phyloP scores from a whole-genome alignment of 2,797 vertebrate genomes.

The Pseudotriccus pelzelni region DNA sequence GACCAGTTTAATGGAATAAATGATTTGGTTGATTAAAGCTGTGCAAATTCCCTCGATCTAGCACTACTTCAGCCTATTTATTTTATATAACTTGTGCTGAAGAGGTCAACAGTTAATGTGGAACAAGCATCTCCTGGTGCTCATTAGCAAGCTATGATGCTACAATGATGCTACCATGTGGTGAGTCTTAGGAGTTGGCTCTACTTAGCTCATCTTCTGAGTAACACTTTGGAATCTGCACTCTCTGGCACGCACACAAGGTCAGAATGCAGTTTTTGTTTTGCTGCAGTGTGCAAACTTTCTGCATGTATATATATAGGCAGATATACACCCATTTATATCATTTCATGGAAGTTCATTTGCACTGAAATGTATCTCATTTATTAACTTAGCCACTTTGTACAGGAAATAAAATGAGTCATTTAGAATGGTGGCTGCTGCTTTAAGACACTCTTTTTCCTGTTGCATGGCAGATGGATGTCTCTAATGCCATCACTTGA shows the following conservation, averaged over 20 bases:
- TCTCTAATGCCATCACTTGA: conserved; percentile 76
- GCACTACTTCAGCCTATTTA: not conserved
- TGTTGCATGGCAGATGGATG: conserved; percentile 66
- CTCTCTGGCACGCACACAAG: not conserved
- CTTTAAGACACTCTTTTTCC: conserved; percentile 56
- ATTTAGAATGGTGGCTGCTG: conserved; percentile 25
- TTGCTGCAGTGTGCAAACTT: not conserved
- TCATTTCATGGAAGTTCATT: not conserved
- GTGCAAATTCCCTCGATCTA: not conserved
- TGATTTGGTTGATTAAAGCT: not conserved
- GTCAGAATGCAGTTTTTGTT: not conserved
- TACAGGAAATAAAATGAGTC: not conserved
- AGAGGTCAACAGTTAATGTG: not conserved
- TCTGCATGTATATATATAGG: not conserved
- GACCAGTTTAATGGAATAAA: not conserved
- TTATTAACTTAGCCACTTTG: not conserved
- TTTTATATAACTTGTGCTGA: not conserved
- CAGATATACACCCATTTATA: not conserved
- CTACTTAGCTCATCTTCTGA: not conserved
- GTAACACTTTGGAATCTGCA: not conserved
- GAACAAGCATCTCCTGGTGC: not conserved
- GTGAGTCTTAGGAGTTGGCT: not conserved
- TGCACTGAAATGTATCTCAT: not conserved
- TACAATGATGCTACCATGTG: not conserved
- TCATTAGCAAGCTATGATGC: not conserved